These are phyloP conservation scores for Ovibos moschatus DNA, from an alignment of 2,113 vertebrate species.

Conservation along the genomic window DNA sequence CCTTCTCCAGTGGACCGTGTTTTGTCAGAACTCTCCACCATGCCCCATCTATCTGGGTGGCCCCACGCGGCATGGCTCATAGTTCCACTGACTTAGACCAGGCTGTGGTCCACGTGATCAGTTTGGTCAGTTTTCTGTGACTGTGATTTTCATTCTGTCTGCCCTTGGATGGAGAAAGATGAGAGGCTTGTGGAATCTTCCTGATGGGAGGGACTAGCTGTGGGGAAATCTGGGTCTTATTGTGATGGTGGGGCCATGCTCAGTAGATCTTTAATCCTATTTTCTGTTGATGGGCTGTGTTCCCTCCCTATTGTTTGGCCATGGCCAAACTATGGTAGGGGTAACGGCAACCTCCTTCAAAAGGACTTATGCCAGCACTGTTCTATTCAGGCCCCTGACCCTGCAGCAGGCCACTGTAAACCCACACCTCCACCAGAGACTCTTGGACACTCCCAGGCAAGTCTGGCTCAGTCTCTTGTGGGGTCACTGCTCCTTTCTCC, in stretches of 20 bases:
- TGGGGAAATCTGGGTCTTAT: background rate
- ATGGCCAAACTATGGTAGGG: background rate
- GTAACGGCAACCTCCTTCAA: background rate
- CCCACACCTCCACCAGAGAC: accelerated
- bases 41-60: accelerated
- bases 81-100: background rate
- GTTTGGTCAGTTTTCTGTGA: background rate
- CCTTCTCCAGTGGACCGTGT: background rate
- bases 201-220: background rate
- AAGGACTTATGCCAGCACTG: background rate
- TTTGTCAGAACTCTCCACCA: background rate
- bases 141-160: background rate
- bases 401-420: background rate
- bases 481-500: background rate
- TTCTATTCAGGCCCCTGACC: background rate
- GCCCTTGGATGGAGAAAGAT: background rate
- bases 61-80: accelerated
- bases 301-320: background rate
- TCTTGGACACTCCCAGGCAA: background rate
- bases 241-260: background rate
- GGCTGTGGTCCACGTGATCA: background rate
- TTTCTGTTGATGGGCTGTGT: background rate
- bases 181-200: background rate
- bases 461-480: background rate
- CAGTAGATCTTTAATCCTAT: background rate